phyloP scores from a whole-genome alignment of 2,113 vertebrate genomes.

The Cyrtonyx montezumae region DNA sequence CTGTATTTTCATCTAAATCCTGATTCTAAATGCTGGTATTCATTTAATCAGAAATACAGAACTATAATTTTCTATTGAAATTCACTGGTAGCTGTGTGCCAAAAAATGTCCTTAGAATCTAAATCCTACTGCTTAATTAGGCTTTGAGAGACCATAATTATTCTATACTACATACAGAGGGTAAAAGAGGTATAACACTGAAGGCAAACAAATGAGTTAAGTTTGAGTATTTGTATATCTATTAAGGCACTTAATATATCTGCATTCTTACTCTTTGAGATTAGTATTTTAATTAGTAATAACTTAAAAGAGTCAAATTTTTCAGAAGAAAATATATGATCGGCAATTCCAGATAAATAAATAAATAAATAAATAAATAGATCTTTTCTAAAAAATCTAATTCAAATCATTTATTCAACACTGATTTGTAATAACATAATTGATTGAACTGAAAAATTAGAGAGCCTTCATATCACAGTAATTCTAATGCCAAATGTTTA shows the following conservation, averaged over 20 bases:
- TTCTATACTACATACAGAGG: not conserved
- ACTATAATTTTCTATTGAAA: not conserved
- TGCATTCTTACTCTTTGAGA: not conserved
- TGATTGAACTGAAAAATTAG: not conserved
- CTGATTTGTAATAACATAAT: not conserved
- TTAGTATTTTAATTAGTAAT: not conserved
- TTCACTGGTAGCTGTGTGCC: not conserved
- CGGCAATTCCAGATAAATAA: not conserved
- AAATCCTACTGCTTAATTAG: not conserved
- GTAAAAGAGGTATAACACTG: not conserved
- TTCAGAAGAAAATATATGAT: not conserved
- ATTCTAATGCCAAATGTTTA: not conserved
- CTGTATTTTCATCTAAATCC: not conserved
- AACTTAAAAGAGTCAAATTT: not conserved
- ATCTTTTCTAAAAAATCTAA: not conserved
- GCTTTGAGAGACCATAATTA: not conserved
- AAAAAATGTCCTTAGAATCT: not conserved
- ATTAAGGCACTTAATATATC: not conserved
- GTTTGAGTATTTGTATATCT: not conserved
- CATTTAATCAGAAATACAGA: not conserved
- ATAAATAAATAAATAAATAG: too few relatives aligned
- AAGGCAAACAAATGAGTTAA: not conserved
- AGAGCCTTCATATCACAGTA: not conserved
- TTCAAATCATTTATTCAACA: not conserved
- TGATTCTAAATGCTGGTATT: not conserved